Evolutionary conservation across 2,888 invertebrate genomes (phyloP), one percentile per base, ranked within the genome.

Genomic region (Cylloceria caligata): DNA sequence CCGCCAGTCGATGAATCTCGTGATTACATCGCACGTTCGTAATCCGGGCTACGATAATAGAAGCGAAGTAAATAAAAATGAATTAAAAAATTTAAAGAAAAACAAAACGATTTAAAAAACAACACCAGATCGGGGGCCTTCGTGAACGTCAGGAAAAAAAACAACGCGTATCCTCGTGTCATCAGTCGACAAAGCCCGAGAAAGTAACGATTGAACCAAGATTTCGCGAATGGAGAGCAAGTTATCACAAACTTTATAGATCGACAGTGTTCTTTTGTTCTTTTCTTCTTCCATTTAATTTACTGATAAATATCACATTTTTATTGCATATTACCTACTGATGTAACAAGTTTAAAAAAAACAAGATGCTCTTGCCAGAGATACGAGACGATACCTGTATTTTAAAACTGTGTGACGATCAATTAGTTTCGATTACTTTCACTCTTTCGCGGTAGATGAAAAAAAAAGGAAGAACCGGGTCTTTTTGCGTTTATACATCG

Each of bases 281-380:
- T 88, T 86, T 86, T 84, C 88, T 86, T 86, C 85, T 90, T 89
- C 83, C 85, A 83, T 85, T 85, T 86, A 71, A 84, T 85, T 88
- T 88, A 87, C 82, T 79, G 84, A 73, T 87, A 84, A 87, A 85
- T 71, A 84, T 89, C 89, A 88, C 86, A 86, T 90, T 90, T 89
- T 90, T 87, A 88, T 87, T 87, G 87, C 84, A 86, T 86, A 87
- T 88, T 89, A 85, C 7, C 68, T 78, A 85, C 84, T 88, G 88
- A 89, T 88, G 82, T 87, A 89, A 89, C 88, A 88, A 90, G 88
- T 88, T 87, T 90, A 52, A 47, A 34, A 55, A 71, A 57, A 57
- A 88, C 83, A 87, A 88, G 88, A 88, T 88, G 88, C 89, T 90
- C 85, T 87, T 89, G 87, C 69, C 81, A 78, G 77, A 78, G 62